A percentile compares a stretch with the other conserved stretches of the same genome.
Evolutionary conservation across 2,797 vertebrate species (phyloP).

Genomic region (Kryptolebias ocellatus): DNA sequence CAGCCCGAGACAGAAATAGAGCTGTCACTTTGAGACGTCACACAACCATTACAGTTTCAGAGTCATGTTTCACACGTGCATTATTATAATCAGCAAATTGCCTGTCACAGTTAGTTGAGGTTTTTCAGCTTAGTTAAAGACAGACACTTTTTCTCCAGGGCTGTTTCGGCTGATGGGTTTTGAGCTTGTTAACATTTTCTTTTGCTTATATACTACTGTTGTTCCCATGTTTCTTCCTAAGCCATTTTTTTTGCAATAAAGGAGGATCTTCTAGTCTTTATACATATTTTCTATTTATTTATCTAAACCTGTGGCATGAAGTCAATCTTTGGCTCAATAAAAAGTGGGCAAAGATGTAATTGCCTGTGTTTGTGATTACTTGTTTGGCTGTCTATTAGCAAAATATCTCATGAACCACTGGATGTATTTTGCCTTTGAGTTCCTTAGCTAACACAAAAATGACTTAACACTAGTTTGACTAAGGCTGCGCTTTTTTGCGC

Average conservation of each 20-base stretch:
- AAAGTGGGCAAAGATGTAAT: too few relatives aligned
- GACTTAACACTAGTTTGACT: too few relatives aligned
- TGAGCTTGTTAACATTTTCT: conserved; percentile 48
- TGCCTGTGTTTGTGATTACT: too few relatives aligned
- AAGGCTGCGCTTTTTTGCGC: too few relatives aligned
- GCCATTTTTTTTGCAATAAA: conserved; percentile 33
- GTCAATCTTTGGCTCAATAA: too few relatives aligned
- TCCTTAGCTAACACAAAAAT: too few relatives aligned
- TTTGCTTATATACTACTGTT: conserved; percentile 31
- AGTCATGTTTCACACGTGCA: conserved; percentile 60
- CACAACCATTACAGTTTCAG: conserved; percentile 48
- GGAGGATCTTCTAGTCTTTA: conserved; percentile 5
- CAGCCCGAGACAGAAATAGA: conserved; percentile 59
- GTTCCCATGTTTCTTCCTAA: conserved; percentile 24
- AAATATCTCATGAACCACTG: too few relatives aligned
- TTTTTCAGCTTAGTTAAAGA: conserved; percentile 65
- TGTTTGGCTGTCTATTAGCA: too few relatives aligned
- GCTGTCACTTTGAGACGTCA: conserved; percentile 60
- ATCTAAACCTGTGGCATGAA: too few relatives aligned
- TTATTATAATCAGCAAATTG: conserved; percentile 62
- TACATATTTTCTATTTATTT: too few relatives aligned
- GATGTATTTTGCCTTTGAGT: too few relatives aligned
- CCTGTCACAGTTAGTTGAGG: conserved; percentile 63
- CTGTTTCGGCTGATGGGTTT: conserved; percentile 51
- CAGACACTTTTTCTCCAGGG: conserved; percentile 54